These are phyloP conservation scores for Spheniscus mendiculus DNA, from an alignment of 2,113 vertebrate genomes.

Conservation along the genomic window DNA sequence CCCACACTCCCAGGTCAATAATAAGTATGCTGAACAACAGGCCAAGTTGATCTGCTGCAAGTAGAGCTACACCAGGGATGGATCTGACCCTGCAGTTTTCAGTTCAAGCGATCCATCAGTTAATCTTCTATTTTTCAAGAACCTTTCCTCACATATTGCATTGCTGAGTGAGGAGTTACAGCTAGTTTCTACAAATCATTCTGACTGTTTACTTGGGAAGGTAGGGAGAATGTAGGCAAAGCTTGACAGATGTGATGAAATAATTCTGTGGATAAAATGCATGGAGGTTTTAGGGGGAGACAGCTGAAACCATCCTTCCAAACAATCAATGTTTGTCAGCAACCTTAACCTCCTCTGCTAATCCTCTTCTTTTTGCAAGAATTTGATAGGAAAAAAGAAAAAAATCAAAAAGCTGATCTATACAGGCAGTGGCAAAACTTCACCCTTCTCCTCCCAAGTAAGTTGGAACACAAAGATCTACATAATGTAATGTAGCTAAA, in stretches of 20 bases:
- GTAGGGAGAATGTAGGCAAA: neutral
- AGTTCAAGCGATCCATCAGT: slow-evolving; percentile 36
- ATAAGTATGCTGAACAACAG: neutral
- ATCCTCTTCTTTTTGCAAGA: neutral
- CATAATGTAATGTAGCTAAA: neutral
- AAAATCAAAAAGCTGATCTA: neutral
- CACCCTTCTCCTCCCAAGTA: neutral
- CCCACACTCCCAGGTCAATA: neutral
- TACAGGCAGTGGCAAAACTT: neutral
- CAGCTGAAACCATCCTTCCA: slow-evolving; percentile 27
- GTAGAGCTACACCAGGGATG: neutral
- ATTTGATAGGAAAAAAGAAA: neutral
- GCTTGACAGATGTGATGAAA: slow-evolving; percentile 58
- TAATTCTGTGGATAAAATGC: slow-evolving; percentile 54
- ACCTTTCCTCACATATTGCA: slow-evolving; percentile 10
- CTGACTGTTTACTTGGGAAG: slow-evolving; percentile 19
- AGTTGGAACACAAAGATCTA: neutral
- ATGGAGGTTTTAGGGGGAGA: neutral
- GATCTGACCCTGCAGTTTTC: neutral
- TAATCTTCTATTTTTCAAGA: slow-evolving; percentile 56
- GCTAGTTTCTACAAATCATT: slow-evolving; percentile 58
- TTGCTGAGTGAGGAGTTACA: slow-evolving; percentile 7
- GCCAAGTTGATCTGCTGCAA: neutral
- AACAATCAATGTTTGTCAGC: slow-evolving; percentile 38
- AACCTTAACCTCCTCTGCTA: neutral